Base-by-base conservation (phyloP, 2,113 vertebrate genomes). In the Elaphurus davidianus region DNA sequence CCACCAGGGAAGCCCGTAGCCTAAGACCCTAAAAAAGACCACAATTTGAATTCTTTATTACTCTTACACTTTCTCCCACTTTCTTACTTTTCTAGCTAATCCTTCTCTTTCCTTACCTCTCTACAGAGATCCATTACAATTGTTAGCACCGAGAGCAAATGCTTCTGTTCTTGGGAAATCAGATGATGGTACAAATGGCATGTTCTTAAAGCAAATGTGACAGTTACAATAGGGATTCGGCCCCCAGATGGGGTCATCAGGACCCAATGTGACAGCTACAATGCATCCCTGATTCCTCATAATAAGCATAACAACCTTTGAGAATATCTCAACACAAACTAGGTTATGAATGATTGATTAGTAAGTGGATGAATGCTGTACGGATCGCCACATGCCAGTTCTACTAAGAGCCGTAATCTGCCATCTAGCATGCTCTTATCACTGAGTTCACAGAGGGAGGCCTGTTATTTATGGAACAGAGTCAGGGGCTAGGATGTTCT, bases 151-250 rank as follows among this genome's bases (percentile, higher is more conserved):
- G 52, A 64, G 67, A 97, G 76, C 55, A 81, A 94, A 96, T 1
- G 12, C 30, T 78, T 98, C 13, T 13, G 40, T 93, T 94, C 93
- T 91, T 87, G 83, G 95, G 0, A 2, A 98, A 95, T 89, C 62
- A 97, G 97, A 95, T 96, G 60, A 94, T 71, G 7, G 96, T 87
- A 94, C 94, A 95, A 98, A 98, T 91, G 98, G 86, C 81, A 54
- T 96, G 91, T 98, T 97, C 95, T 98, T 28, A 81, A 88, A 98
- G 97, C 94, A 97, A 97, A 96, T 97, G 89, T 98, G 98, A 98
- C 96, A 97, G 95, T 94, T 98, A 76, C 88, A 86, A 28, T 86
- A 47, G 81, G 83, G 85, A 92, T 89, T 87, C 0, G 11, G 96
- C 91, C 97, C 87, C 57, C 87, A 95, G 82, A 92, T 86, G 91